A percentile compares a stretch with the other conserved stretches of the same genome.
Evolutionary conservation across 2,797 vertebrate species (phyloP).

Genomic region (Carduelis carduelis): DNA sequence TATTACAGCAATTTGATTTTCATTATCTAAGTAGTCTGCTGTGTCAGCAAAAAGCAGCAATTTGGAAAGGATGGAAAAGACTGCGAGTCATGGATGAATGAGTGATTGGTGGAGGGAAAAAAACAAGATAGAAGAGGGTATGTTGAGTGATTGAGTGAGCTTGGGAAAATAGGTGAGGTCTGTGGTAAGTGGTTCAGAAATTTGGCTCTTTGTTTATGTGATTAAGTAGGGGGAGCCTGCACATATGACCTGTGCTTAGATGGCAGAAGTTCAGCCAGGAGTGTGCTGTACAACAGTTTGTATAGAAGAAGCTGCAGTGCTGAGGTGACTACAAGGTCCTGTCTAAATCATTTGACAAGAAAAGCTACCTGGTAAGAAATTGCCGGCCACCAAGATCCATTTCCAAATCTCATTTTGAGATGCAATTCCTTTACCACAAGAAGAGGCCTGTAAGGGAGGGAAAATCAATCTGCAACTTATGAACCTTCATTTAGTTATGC

Average conservation of each 20-base stretch:
- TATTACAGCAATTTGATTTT: conserved; percentile 58
- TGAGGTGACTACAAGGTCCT: background rate
- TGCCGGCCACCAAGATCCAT: background rate
- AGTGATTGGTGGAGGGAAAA: conserved; percentile 29
- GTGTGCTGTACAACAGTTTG: background rate
- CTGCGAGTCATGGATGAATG: background rate
- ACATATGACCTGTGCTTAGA: background rate
- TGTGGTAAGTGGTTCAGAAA: conserved; percentile 5
- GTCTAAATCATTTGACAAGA: background rate
- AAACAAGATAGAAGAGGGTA: background rate
- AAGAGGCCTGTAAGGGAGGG: background rate
- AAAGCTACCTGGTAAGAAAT: background rate
- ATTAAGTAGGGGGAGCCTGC: background rate
- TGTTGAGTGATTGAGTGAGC: conserved; percentile 6
- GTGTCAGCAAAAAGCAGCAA: conserved; percentile 40
- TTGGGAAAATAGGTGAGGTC: background rate
- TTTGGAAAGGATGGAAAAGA: conserved; percentile 43
- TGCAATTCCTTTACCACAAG: background rate
- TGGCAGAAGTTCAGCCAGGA: background rate
- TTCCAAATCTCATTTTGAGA: background rate
- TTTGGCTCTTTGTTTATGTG: background rate
- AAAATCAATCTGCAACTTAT: background rate
- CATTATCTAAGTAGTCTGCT: conserved; percentile 45
- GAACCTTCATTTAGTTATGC: background rate
- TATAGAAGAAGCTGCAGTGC: background rate